Evolutionary conservation across 2,888 invertebrate genomes (phyloP), one percentile per base, ranked within the genome.

Genomic region (Emesis castigata): DNA sequence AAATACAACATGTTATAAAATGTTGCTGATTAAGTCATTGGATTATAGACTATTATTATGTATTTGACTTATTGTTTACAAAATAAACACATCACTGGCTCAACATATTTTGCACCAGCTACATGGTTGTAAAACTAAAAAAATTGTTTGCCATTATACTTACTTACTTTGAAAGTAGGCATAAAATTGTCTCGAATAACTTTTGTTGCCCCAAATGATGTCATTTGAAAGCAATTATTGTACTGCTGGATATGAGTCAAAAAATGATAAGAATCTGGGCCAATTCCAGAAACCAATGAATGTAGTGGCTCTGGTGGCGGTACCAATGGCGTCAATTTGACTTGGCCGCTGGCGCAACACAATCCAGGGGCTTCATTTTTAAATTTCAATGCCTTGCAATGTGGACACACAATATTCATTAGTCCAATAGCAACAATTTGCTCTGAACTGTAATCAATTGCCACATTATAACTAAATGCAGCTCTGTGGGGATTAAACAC

Each of bases 371-470:
- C 80, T 89, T 89, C 85, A 29, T 87, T 86, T 82, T 86, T 88
- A 68, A 79, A 88, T 86, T 89, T 88, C 14, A 88, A 86, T 81
- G 88, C 88, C 81, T 87, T 85, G 80, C 86, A 88, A 26, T 88
- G 56, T 86, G 65, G 31, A 68, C 86, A 89, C 75, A 79, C 74
- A 14, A 31, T 58, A 62, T 79, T 81, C 78, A 84, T 80, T 44
- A 61, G 20, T 61, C 73, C 79, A 82, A 79, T 79, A 80, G 69
- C 71, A 77, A 80, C 75, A 29, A 74, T 73, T 56, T 61, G 22
- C 48, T 82, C 56, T 71, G 34, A 9, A 79, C 71, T 79, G 73
- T 97, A 97, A 88, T 76, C 76, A 73, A 82, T 82, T 74, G 64
- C 69, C 31, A 76, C 75, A 71, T 83, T 72, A 75, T 84, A 81